Conservation (phyloP, 2,113 vertebrate genomes). For the Albula glossodonta region DNA sequence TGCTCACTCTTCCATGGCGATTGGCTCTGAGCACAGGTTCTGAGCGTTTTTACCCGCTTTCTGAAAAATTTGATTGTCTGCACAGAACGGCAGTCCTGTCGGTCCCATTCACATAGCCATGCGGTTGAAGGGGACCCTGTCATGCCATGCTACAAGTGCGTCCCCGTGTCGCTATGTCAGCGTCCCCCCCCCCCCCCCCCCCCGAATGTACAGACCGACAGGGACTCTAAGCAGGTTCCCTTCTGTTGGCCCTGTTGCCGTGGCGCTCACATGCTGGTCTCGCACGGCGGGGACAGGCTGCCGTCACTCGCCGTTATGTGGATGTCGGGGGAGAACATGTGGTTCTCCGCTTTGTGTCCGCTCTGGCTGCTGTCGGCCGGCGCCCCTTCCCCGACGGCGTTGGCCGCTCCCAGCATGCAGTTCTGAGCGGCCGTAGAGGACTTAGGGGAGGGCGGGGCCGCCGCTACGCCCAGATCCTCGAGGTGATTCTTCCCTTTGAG, state of each 20-base stretch:
- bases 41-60: constrained; percentile 65
- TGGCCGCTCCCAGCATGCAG: constrained; percentile 80
- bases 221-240: constrained; percentile 66
- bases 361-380: constrained; percentile 70
- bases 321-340: constrained; percentile 81
- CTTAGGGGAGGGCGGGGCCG: constrained; percentile 76
- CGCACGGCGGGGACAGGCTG: constrained; percentile 81
- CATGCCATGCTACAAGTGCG: constrained; percentile 84
- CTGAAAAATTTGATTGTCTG: constrained; percentile 62
- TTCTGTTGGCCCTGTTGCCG: constrained; percentile 68
- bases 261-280: constrained; percentile 91
- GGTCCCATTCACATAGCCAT: constrained; percentile 64
- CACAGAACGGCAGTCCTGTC: constrained; percentile 68
- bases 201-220: constrained; percentile 49
- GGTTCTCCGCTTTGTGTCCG: constrained; percentile 84
- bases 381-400: constrained; percentile 63
- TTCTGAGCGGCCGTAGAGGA: constrained; percentile 68
- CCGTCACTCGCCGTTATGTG: constrained; percentile 77
- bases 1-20: constrained; percentile 60
- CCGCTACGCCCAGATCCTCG: constrained; percentile 56
- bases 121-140: constrained; percentile 73
- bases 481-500: constrained; percentile 77
- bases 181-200: too few species aligned
- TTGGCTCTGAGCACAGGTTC: constrained; percentile 64
- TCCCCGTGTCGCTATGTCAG: constrained; percentile 51